Conservation (phyloP, 2,113 vertebrate species). For the Varanus salvator region DNA sequence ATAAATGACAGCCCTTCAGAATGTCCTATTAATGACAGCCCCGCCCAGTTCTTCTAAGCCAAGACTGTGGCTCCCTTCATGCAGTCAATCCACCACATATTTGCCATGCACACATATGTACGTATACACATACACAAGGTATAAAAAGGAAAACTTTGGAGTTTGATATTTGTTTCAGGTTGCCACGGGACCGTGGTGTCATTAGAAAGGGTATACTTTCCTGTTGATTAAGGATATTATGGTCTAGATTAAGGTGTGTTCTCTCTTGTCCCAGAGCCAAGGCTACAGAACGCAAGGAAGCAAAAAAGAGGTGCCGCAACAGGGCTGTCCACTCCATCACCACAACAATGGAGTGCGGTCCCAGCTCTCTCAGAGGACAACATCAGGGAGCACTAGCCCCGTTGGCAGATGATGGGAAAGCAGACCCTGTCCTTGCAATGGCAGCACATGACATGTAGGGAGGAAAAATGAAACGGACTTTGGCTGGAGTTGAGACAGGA, state of each 20-base stretch:
- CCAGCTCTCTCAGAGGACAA: not conserved
- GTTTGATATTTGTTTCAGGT: too few species aligned
- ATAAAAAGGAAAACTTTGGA: too few species aligned
- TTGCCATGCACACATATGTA: too few species aligned
- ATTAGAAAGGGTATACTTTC: not conserved
- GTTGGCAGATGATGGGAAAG: not conserved
- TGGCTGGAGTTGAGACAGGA: not conserved
- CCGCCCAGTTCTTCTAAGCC: too few species aligned
- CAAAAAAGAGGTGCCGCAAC: not conserved
- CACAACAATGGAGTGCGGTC: not conserved
- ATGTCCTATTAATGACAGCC: too few species aligned
- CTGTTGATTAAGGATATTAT: not conserved
- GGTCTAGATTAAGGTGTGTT: not conserved
- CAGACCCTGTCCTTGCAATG: not conserved
- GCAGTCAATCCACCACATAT: too few species aligned
- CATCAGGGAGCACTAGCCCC: not conserved
- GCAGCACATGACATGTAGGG: not conserved
- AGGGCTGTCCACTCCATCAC: not conserved
- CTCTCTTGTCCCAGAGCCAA: not conserved
- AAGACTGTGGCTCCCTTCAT: too few species aligned
- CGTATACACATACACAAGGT: too few species aligned
- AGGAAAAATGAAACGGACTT: not conserved
- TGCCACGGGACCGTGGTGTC: too few species aligned
- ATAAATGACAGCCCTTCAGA: too few species aligned
- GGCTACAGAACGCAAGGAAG: not conserved